Evolutionary conservation across 2,113 vertebrate species (phyloP).

Genomic region (Agelaius phoeniceus): DNA sequence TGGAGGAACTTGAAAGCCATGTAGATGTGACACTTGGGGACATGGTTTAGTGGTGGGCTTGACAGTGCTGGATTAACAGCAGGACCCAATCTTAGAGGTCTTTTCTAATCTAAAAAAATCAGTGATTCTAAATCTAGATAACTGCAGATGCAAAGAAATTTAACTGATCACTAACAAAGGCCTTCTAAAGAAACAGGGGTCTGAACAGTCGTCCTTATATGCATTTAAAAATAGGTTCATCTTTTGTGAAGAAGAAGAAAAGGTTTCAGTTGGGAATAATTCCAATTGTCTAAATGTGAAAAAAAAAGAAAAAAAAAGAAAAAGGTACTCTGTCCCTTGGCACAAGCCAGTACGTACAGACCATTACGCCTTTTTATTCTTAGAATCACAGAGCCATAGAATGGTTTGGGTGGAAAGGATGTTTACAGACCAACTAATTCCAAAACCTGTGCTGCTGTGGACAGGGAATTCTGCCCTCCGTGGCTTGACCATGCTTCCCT

Average conservation of each 20-base stretch:
- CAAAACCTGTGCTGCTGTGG: accelerated
- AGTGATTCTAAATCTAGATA: neutral
- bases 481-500: neutral
- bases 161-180: neutral
- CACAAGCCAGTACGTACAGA: neutral
- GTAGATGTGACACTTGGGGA: no score
- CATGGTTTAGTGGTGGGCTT: neutral
- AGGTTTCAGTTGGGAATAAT: neutral
- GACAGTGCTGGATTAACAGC: accelerated
- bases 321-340: accelerated
- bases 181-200: neutral
- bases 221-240: accelerated
- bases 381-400: neutral
- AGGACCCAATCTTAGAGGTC: accelerated
- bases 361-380: neutral
- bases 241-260: neutral
- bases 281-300: neutral
- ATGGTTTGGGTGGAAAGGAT: neutral
- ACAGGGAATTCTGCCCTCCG: neutral
- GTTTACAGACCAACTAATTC: neutral
- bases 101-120: neutral
- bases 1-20: neutral
- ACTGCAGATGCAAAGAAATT: neutral
- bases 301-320: neutral
- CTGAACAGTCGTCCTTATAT: accelerated